Base-by-base conservation (phyloP, 2,888 invertebrate genomes). In the Drosophila fulvimacula region DNA sequence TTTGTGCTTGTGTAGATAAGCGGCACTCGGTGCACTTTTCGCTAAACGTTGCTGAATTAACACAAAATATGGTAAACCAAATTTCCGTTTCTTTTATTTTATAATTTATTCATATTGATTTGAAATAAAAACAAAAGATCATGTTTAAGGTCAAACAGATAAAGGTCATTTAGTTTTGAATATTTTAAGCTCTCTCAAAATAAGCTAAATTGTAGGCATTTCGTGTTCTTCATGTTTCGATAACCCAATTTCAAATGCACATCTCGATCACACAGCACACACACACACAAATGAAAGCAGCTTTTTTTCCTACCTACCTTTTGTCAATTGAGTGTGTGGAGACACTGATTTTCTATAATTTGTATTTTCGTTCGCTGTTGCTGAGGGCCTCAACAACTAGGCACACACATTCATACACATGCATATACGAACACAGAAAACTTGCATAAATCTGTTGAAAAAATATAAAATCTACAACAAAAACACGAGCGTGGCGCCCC, bases 401-500 rank as follows among this genome's bases (percentile, higher is more conserved):
- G 65, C 15, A 55, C 49, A 69, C 53, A 48, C 9, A 51, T 42
- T 30, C 15, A 38, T 24, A 61, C 27, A 44, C 17, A 49, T 15
- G 39, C 27, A 57, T 59, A 53, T 52, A 63, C 39, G 64, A 64
- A 48, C 46, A 46, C 52, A 70, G 53, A 70, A 69, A 77, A 74
- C 79, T 73, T 85, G 86, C 86, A 85, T 82, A 88, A 78, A 88
- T 84, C 73, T 79, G 69, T 69, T 75, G 51, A 69, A 75, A 74
- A 76, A 61, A 69, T 69, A 67, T 61, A 76, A 69, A 70, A 69
- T 58, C 59, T 49, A 81, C 73, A 69, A 67, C 61, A 69, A 76
- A 71, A 73, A 74, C 65, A 81, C 62, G 58, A 63, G 59, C 66
- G 72, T 68, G 76, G 73, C 85, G 81, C 81, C 68, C 69, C 64